Conservation (phyloP, 1,140 invertebrate genomes). For the Hyles euphorbiae region DNA sequence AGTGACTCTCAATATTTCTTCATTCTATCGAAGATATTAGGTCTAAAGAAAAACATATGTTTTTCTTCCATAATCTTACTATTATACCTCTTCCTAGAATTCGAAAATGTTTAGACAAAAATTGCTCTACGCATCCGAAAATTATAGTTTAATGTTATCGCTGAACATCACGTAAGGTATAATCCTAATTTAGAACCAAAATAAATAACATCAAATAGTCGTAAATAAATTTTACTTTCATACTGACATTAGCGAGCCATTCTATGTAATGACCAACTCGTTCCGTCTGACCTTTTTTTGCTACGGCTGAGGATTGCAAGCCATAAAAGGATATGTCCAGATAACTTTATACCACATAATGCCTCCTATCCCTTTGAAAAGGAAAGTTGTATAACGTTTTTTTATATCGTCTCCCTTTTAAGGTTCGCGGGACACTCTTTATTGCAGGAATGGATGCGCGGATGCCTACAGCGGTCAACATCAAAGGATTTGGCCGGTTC, state of each 20-base stretch:
- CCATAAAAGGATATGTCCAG: slow-evolving; percentile 62
- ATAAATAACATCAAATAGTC: slow-evolving; percentile 14
- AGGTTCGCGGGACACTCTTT: slow-evolving; percentile 45
- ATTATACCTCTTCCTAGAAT: too few relatives aligned
- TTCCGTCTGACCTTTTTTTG: slow-evolving; percentile 49
- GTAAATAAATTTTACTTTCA: slow-evolving; percentile 53
- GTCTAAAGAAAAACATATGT: too few relatives aligned
- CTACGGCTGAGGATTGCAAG: slow-evolving; percentile 36
- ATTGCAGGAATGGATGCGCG: slow-evolving; percentile 45
- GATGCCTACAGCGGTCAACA: slow-evolving; percentile 26
- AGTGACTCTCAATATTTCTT: too few relatives aligned
- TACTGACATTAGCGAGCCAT: slow-evolving; percentile 41
- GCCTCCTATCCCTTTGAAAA: slow-evolving; percentile 59
- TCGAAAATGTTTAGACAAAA: too few relatives aligned
- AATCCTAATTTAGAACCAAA: slow-evolving; percentile 11
- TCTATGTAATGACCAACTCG: slow-evolving; percentile 46
- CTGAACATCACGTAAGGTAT: background rate
- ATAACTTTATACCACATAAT: slow-evolving; percentile 66
- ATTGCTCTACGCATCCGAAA: too few relatives aligned
- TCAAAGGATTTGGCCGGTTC: slow-evolving; percentile 44
- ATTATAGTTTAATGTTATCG: too few relatives aligned
- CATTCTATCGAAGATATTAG: too few relatives aligned
- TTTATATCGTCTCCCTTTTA: slow-evolving; percentile 56
- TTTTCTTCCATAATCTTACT: too few relatives aligned
- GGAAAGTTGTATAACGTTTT: slow-evolving; percentile 63